These are phyloP conservation scores for Centropus bengalensis DNA, from an alignment of 2,113 vertebrate genomes.

Conservation along the genomic window DNA sequence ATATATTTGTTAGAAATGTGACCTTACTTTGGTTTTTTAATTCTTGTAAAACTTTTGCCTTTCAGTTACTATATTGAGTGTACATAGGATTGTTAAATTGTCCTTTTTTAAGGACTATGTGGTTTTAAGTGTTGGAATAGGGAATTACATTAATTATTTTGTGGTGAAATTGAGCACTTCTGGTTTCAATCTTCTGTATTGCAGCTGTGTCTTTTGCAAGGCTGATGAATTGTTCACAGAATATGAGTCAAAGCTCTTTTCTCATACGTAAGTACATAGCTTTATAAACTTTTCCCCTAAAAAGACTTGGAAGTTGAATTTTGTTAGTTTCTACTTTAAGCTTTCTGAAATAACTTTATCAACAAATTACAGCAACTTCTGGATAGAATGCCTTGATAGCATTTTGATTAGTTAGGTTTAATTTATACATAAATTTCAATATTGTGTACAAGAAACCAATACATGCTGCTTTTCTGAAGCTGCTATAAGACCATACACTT, in stretches of 20 bases:
- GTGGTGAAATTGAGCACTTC: slow-evolving; percentile 17
- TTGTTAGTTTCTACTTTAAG: not conserved
- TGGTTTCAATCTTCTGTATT: slow-evolving; percentile 62
- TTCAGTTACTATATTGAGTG: not conserved
- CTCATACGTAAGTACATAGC: slow-evolving; percentile 88
- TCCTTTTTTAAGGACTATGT: not conserved
- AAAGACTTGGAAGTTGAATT: not conserved
- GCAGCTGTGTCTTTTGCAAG: slow-evolving; percentile 97
- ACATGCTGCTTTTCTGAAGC: not conserved
- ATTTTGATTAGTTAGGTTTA: not conserved
- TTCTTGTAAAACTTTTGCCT: not conserved
- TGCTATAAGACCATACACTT: not conserved
- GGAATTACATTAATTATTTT: not conserved
- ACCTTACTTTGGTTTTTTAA: not conserved
- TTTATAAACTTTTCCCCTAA: not conserved
- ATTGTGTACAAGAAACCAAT: not conserved
- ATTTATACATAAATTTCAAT: not conserved
- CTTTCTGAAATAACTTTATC: not conserved
- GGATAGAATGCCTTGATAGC: not conserved
- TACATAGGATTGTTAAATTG: not conserved
- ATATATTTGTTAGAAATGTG: not conserved
- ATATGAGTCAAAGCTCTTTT: slow-evolving; percentile 97
- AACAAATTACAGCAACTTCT: not conserved
- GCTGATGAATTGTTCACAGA: slow-evolving; percentile 96
- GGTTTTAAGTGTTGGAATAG: not conserved